Conservation (phyloP, 30 jellyfish, hydroid and myxozoan genomes). For the Chironex yamaguchii region DNA sequence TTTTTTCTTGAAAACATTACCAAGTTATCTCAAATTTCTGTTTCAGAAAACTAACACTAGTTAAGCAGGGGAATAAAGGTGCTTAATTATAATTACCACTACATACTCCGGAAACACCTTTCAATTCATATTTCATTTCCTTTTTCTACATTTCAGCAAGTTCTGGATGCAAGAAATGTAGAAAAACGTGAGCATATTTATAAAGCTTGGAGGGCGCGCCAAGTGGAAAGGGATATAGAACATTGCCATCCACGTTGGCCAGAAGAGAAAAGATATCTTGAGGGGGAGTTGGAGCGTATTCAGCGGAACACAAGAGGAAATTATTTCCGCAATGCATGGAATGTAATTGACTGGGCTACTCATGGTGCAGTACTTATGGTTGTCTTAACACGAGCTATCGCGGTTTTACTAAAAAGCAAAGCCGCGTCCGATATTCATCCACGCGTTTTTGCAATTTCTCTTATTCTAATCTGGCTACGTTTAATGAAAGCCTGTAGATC, state of each 20-base stretch:
- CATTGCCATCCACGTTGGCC: constrained; percentile 99
- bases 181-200: constrained; percentile 82
- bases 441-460: constrained; percentile 83
- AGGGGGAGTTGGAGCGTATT: constrained; percentile 87
- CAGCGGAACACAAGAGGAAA: constrained; percentile 82
- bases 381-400: constrained; percentile 80
- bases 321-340: constrained; percentile 97
- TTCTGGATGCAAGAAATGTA: constrained; percentile 86
- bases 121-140: too few relatives aligned
- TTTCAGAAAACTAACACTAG: too few relatives aligned
- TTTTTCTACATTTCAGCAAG: constrained; percentile 75
- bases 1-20: too few relatives aligned
- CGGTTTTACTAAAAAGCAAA: constrained; percentile 63
- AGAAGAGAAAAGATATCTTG: constrained; percentile 91
- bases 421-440: constrained; percentile 75
- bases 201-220: constrained; percentile 95
- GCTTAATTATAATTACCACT: too few relatives aligned
- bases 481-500: constrained; percentile 94
- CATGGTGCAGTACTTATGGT: constrained; percentile 82
- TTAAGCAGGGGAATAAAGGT: too few relatives aligned
- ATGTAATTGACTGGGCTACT: constrained; percentile 91
- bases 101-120: too few relatives aligned
- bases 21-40: neutral
- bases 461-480: constrained; percentile 93
- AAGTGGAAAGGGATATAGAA: constrained; percentile 91